Base-by-base conservation (phyloP, 2,888 invertebrate species). In the Agonopterix alstromeriana region DNA sequence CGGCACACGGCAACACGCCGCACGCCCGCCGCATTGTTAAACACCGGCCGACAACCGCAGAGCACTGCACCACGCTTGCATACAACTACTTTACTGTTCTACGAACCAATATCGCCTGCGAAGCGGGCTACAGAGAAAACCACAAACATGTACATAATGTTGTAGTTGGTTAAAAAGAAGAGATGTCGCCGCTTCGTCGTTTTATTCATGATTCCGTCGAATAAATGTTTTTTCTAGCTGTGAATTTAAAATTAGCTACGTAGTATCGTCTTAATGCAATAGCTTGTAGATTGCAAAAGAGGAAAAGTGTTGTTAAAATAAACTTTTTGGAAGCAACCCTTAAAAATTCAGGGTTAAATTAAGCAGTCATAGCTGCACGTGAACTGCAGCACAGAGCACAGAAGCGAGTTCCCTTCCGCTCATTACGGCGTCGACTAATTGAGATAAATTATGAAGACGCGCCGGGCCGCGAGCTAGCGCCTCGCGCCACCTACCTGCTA, bases 361-460 rank as follows among this genome's bases (percentile, higher is more conserved):
- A 38, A 38, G 42, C 42, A 11, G 38, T 38, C 38, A 38, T 10
- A 38, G 38, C 38, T 38, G 10, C n/a, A 10, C 43, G 50, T 42
- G 42, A 47, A 53, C 46, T 53, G 55, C 45, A 53, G 45, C 38
- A 44, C 49, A 52, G 47, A 36, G 44, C 50, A 51, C 51, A 46
- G 56, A 40, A 59, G 53, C 52, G 45, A 58, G 66, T 70, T 76
- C 74, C 77, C 82, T 82, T 82, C 82, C 81, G 77, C 82, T 84
- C 81, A 82, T 86, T 86, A 86, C 68, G 67, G 61, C 61, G 63
- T 50, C 70, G 76, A 77, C 84, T 86, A 86, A 86, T 86, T 85
- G 85, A 82, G 84, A 86, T 83, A 83, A 84, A 86, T 83, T 82
- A 84, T 82, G 79, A 82, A 84, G 85, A 84, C 78, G 81, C 77